Percentiles rank a stretch among this genome's conserved stretches.
phyloP scores from a whole-genome alignment of 37 sponge, comb jelly and placozoan species.

The Crambe crambe region DNA sequence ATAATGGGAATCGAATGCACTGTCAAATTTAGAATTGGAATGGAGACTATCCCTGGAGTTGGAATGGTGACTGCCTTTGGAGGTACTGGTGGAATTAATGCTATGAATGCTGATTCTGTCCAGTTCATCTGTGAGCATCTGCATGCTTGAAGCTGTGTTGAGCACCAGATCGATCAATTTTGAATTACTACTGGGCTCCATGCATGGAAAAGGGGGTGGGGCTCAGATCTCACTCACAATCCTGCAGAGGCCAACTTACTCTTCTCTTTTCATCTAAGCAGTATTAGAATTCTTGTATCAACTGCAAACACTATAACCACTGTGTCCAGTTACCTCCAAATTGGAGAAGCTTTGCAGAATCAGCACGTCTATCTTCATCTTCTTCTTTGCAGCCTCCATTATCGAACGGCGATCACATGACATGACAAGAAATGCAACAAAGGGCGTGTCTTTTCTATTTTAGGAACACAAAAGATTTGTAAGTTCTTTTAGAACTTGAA shows the following conservation, averaged over 20 bases:
- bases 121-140: too few relatives aligned
- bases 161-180: conserved; percentile 15
- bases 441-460: too few relatives aligned
- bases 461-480: too few relatives aligned
- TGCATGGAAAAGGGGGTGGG: conserved; percentile 39
- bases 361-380: too few relatives aligned
- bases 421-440: too few relatives aligned
- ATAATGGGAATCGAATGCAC: conserved; percentile 32
- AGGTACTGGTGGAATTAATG: neutral
- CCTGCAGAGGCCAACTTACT: neutral
- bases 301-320: too few relatives aligned
- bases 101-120: neutral
- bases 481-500: too few relatives aligned
- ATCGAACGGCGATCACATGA: too few relatives aligned
- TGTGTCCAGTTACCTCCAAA: too few relatives aligned
- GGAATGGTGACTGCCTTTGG: neutral
- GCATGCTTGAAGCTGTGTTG: conserved; percentile 26
- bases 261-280: neutral
- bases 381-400: too few relatives aligned
- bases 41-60: neutral
- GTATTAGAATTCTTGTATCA: too few relatives aligned
- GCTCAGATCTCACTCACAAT: neutral
- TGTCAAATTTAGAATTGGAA: conserved; percentile 31
- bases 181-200: neutral
- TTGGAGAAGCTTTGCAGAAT: too few relatives aligned